Evolutionary conservation across 2,888 invertebrate genomes (phyloP).

Genomic region (Anorthoa munda): DNA sequence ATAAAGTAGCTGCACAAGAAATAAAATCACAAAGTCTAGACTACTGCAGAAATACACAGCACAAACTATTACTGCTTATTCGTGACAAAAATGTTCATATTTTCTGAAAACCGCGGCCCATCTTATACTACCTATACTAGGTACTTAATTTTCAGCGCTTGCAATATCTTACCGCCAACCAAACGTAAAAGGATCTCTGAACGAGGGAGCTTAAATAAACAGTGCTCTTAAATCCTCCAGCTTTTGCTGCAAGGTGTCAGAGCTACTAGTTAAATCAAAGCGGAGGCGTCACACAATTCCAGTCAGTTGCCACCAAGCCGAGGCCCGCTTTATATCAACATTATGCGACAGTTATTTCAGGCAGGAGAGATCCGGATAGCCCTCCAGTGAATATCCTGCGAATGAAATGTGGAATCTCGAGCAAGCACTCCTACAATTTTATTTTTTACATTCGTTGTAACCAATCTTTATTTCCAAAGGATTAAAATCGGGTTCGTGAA

Average conservation of each 20-base stretch:
- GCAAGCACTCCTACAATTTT: slow-evolving; percentile 52
- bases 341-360: slow-evolving; percentile 87
- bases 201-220: slow-evolving; percentile 57
- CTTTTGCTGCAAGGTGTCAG: slow-evolving; percentile 58
- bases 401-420: slow-evolving; percentile 78
- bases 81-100: slow-evolving; percentile 36
- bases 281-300: slow-evolving; percentile 62
- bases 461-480: slow-evolving; percentile 44
- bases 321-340: slow-evolving; percentile 81
- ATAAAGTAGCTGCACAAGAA: neutral
- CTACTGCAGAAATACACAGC: slow-evolving; percentile 5
- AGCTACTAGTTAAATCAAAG: slow-evolving; percentile 66
- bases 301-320: slow-evolving; percentile 71
- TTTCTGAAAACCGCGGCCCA: slow-evolving; percentile 22
- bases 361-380: slow-evolving; percentile 80
- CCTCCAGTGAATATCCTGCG: slow-evolving; percentile 80
- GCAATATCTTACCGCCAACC: slow-evolving; percentile 22
- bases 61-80: slow-evolving; percentile 7
- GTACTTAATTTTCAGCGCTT: slow-evolving; percentile 23
- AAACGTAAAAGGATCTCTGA: slow-evolving; percentile 41
- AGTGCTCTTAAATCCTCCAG: slow-evolving; percentile 55
- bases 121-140: slow-evolving; percentile 3
- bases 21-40: slow-evolving; percentile 29
- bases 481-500: slow-evolving; percentile 54
- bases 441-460: slow-evolving; percentile 49